These are phyloP conservation scores for Pseudopleuronectes americanus DNA, from an alignment of 2,797 vertebrate species.

Conservation along the genomic window DNA sequence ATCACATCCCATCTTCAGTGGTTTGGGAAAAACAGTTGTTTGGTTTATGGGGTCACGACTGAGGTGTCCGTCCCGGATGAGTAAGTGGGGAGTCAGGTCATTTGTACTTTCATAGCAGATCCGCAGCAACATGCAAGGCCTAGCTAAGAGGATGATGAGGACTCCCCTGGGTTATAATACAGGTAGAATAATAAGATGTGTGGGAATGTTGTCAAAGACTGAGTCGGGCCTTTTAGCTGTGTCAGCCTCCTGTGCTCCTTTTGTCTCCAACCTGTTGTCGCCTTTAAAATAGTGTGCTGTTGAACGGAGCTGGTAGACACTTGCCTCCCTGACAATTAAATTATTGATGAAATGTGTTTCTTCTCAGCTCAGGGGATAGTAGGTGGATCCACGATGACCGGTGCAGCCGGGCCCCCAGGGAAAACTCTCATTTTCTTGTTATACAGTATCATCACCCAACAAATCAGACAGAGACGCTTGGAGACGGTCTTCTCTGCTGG, in stretches of 20 bases:
- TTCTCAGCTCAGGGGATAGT: conserved; percentile 19
- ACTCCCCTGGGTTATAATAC: too few relatives aligned
- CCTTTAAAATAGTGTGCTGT: conserved; percentile 32
- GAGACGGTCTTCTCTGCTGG: neutral
- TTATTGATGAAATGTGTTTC: conserved; percentile 47
- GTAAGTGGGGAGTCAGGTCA: too few relatives aligned
- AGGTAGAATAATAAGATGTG: too few relatives aligned
- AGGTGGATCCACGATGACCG: conserved; percentile 23
- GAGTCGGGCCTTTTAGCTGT: too few relatives aligned
- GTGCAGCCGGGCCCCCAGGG: conserved; percentile 3
- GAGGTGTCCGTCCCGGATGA: too few relatives aligned
- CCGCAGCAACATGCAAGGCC: too few relatives aligned
- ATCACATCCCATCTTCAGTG: conserved; percentile 3
- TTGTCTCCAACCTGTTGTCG: conserved; percentile 2
- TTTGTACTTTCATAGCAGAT: too few relatives aligned
- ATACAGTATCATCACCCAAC: conserved; percentile 10
- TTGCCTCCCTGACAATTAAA: conserved; percentile 28
- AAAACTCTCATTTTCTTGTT: conserved; percentile 20
- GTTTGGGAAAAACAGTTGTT: too few relatives aligned
- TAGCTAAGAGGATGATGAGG: too few relatives aligned
- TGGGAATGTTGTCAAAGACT: too few relatives aligned
- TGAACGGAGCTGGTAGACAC: conserved; percentile 28
- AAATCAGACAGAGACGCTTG: conserved; percentile 9
- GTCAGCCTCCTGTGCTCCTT: neutral
- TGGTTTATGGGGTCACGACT: too few relatives aligned